Percentiles rank a stretch among this genome's conserved stretches.
Conservation (phyloP, 2,888 invertebrate genomes). For the Saturnia japonica region DNA sequence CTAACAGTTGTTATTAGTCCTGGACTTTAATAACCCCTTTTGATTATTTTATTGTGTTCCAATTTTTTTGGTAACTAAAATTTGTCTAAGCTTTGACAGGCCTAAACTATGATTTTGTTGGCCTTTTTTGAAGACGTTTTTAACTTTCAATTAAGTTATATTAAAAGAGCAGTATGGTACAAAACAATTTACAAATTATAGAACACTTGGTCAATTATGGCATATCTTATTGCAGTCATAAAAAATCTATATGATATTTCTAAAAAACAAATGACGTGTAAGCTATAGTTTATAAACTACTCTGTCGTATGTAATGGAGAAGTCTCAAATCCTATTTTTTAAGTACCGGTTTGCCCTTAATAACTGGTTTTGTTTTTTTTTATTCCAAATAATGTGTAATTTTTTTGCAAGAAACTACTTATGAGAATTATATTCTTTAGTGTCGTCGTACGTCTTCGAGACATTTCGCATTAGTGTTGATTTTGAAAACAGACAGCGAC, state of each 20-base stretch:
- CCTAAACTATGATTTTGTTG: too few relatives aligned
- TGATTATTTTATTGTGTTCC: not conserved
- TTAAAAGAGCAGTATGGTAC: too few relatives aligned
- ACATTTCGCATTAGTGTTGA: slow-evolving; percentile 13
- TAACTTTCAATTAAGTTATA: too few relatives aligned
- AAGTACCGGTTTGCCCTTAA: too few relatives aligned
- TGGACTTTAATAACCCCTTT: not conserved
- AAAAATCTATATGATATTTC: not conserved
- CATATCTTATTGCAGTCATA: too few relatives aligned
- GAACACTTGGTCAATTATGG: not conserved
- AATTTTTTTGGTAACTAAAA: too few relatives aligned
- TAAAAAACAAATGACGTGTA: not conserved
- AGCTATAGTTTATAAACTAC: not conserved
- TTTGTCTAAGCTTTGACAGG: too few relatives aligned
- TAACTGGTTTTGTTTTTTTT: not conserved
- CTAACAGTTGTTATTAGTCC: not conserved
- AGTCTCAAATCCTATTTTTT: too few relatives aligned
- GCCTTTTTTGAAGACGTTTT: too few relatives aligned
- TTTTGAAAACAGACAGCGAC: slow-evolving; percentile 25
- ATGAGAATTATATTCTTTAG: not conserved
- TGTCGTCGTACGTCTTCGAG: not conserved
- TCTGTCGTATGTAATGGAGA: too few relatives aligned
- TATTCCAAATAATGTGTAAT: too few relatives aligned
- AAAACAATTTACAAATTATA: not conserved
- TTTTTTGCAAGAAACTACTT: not conserved